Evolutionary conservation across 2,113 vertebrate genomes (phyloP).

Genomic region (Rhinolophus sinicus): DNA sequence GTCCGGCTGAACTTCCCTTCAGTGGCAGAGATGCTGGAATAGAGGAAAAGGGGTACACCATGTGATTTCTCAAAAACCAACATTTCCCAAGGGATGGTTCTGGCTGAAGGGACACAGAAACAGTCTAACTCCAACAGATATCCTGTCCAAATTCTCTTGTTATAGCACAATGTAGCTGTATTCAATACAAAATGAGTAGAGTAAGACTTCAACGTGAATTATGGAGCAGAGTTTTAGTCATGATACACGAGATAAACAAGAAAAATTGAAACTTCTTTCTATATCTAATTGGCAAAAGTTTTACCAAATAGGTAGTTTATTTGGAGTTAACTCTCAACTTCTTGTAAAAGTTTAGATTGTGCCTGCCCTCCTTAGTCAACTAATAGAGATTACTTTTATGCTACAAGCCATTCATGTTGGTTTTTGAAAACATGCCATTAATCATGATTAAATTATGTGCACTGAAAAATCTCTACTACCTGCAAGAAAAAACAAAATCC

Average conservation of each 20-base stretch:
- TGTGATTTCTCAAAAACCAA: slow-evolving; percentile 25
- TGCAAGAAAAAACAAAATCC: slow-evolving; percentile 41
- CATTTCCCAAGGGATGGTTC: not conserved
- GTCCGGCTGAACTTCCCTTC: not conserved
- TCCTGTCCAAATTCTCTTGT: slow-evolving; percentile 39
- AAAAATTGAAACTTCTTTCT: not conserved
- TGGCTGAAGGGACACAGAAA: not conserved
- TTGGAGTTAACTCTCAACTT: not conserved
- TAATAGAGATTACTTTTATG: slow-evolving; percentile 47
- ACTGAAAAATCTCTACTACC: slow-evolving; percentile 45
- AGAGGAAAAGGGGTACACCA: not conserved
- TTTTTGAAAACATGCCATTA: slow-evolving; percentile 50
- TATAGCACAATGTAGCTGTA: not conserved
- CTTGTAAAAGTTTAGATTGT: not conserved
- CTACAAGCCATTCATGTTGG: not conserved
- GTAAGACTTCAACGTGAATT: not conserved
- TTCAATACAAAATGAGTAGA: slow-evolving; percentile 4
- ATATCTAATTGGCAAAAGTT: not conserved
- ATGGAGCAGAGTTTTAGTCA: not conserved
- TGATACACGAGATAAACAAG: not conserved
- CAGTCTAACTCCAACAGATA: slow-evolving; percentile 50
- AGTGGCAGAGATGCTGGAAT: not conserved
- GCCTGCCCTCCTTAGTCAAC: not conserved
- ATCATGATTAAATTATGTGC: slow-evolving; percentile 40
- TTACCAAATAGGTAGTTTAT: not conserved